Conservation (phyloP, 2,113 vertebrate species). For the Pica pica region DNA sequence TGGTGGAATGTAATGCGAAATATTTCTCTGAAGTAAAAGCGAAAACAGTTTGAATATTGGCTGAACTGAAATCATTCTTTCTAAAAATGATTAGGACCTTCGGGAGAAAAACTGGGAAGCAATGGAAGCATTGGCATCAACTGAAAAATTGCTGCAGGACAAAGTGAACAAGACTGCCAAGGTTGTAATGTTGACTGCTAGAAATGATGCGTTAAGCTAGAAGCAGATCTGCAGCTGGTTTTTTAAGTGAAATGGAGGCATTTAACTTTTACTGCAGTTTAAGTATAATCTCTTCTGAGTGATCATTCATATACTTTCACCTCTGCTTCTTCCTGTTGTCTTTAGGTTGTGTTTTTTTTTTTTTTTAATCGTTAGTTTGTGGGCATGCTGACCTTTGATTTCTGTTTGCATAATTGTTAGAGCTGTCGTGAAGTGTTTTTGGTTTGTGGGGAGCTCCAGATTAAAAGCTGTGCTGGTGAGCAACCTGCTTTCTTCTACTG, state of each 20-base stretch:
- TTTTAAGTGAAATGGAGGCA: constrained; percentile 53
- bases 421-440: constrained; percentile 1
- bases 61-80: constrained; percentile 97
- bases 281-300: constrained; percentile 59
- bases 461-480: not conserved
- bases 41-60: constrained; percentile 74
- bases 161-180: constrained; percentile 97
- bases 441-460: constrained; percentile 16
- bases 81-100: constrained; percentile 99
- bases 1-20: constrained; percentile 54
- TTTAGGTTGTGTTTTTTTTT: not conserved
- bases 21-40: constrained; percentile 67
- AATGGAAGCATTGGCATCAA: constrained; percentile 99
- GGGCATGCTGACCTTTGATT: constrained; percentile 48
- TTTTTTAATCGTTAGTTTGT: constrained; percentile 17
- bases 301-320: constrained; percentile 53
- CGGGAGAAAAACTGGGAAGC: constrained; percentile 99
- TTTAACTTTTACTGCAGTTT: constrained; percentile 77
- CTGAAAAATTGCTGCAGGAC: constrained; percentile 99
- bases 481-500: not conserved
- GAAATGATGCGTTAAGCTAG: constrained; percentile 80
- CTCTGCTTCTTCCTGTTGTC: constrained; percentile 65
- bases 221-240: constrained; percentile 82
- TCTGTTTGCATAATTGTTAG: constrained; percentile 58
- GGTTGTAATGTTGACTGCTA: constrained; percentile 89